Evolutionary conservation across 1,140 invertebrate genomes (phyloP).

Genomic region (Argopecten irradians): DNA sequence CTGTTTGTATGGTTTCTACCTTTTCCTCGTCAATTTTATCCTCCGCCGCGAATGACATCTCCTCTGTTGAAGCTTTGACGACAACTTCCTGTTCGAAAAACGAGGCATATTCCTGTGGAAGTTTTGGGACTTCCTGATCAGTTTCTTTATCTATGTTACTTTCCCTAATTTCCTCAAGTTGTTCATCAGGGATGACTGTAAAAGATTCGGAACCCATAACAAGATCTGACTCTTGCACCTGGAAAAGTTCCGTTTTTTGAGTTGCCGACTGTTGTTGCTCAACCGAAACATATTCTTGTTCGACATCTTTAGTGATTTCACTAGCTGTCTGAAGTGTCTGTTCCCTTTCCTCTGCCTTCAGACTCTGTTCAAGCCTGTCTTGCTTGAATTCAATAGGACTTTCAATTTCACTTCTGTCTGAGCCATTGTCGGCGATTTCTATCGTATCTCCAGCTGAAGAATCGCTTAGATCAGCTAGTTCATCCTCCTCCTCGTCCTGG

Average conservation of each 20-base stretch:
- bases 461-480: conserved; percentile 26
- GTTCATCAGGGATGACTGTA: background rate
- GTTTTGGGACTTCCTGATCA: background rate
- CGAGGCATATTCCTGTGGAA: background rate
- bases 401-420: conserved; percentile 48
- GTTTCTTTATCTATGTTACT: background rate
- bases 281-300: background rate
- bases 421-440: conserved; percentile 42
- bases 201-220: background rate
- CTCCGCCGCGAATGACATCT: background rate
- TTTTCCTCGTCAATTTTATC: background rate
- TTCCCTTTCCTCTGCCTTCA: conserved; percentile 20
- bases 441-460: conserved; percentile 42
- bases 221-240: background rate
- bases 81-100: conserved; percentile 11
- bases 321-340: background rate
- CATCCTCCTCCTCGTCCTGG: conserved; percentile 9
- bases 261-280: background rate
- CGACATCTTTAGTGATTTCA: background rate
- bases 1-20: background rate
- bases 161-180: background rate
- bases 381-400: conserved; percentile 47
- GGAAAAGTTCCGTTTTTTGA: conserved; percentile 21
- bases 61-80: background rate
- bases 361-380: background rate